phyloP scores from a whole-genome alignment of 2,113 vertebrate species.

The Phaethon lepturus region DNA sequence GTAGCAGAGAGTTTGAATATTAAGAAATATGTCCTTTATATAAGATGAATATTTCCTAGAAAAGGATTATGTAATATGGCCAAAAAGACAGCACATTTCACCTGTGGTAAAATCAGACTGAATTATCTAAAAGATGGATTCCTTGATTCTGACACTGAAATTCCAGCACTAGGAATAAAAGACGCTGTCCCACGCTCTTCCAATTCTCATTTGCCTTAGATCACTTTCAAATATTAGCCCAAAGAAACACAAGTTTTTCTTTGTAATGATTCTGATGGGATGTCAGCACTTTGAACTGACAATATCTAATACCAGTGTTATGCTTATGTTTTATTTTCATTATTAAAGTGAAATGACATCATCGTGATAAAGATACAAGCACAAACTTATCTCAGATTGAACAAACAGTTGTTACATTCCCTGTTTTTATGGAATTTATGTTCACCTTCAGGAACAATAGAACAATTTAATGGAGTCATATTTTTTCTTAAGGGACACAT shows the following conservation, averaged over 20 bases:
- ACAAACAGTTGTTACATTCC: background rate
- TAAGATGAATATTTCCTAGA: background rate
- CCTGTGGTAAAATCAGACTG: background rate
- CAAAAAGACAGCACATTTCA: fast-evolving
- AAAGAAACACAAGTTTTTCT: background rate
- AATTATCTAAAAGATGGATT: background rate
- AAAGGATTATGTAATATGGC: background rate
- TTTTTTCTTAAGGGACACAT: conserved; percentile 47
- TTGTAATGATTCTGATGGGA: background rate
- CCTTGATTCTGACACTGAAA: background rate
- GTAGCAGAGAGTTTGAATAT: background rate
- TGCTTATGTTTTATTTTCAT: conserved; percentile 5
- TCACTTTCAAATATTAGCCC: background rate
- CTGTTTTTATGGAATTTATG: conserved; percentile 27
- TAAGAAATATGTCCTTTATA: background rate
- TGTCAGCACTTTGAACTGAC: background rate
- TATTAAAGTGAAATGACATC: background rate
- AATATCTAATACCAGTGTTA: background rate
- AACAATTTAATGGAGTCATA: conserved; percentile 42
- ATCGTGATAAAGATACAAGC: background rate
- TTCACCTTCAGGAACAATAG: conserved; percentile 57
- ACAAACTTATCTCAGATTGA: conserved; percentile 19
- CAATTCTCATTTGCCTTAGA: background rate
- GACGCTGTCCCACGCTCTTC: background rate
- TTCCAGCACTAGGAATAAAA: background rate